phyloP scores from a whole-genome alignment of 2,113 vertebrate genomes.

The Synchiropus splendidus region DNA sequence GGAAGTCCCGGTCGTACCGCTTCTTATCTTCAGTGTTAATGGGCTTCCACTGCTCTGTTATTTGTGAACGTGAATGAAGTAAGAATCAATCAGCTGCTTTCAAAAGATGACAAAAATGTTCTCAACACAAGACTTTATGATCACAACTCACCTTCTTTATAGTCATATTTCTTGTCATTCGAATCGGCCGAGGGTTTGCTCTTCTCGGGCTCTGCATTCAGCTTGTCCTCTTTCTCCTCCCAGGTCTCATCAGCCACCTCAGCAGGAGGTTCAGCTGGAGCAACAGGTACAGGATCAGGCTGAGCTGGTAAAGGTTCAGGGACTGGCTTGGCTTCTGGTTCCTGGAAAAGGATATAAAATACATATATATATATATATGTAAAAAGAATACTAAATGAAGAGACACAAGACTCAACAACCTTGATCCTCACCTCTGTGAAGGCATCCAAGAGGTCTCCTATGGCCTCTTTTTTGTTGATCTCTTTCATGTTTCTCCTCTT shows the following conservation, averaged over 20 bases:
- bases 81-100: background rate
- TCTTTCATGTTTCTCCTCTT: slow-evolving; percentile 88
- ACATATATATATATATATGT: no score
- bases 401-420: no score
- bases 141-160: slow-evolving; percentile 78
- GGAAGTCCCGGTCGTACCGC: slow-evolving; percentile 86
- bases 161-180: slow-evolving; percentile 81
- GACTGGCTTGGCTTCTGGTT: slow-evolving; percentile 42
- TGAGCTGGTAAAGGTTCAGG: slow-evolving; percentile 50
- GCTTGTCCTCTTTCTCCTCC: slow-evolving; percentile 92
- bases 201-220: slow-evolving; percentile 73
- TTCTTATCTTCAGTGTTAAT: slow-evolving; percentile 91
- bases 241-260: slow-evolving; percentile 81
- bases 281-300: slow-evolving; percentile 31
- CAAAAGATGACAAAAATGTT: no score
- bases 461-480: slow-evolving; percentile 84
- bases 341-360: slow-evolving; percentile 28
- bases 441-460: slow-evolving; percentile 88
- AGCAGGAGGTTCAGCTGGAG: slow-evolving; percentile 36
- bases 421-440: slow-evolving; percentile 83
- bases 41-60: slow-evolving; percentile 86
- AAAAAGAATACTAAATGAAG: background rate
- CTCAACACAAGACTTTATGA: no score
- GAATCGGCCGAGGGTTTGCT: slow-evolving; percentile 48
- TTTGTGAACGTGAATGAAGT: slow-evolving; percentile 11